Base-by-base conservation (phyloP, 2,113 vertebrate genomes). In the Atherinomorus stipes region DNA sequence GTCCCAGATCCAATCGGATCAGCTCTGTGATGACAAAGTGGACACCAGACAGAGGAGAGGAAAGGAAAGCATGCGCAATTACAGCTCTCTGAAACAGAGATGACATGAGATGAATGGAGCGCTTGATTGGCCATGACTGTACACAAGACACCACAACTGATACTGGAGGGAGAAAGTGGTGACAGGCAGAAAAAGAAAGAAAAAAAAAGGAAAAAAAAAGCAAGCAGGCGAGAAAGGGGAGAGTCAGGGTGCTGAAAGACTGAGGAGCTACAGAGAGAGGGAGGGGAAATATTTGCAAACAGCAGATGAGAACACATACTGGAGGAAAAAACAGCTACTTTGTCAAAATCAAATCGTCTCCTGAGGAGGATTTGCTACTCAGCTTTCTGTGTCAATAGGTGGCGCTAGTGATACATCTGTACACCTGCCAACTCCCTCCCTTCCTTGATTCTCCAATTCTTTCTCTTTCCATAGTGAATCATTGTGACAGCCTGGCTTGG, bases 391-490 rank as follows among this genome's bases (percentile, higher is more conserved):
- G 62, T 91, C 93, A 89, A 90, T 91, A 91, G 93, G 92, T 90
- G 92, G 90, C 90, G 90, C 92, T 92, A 88, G 89, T 34, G 81
- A 89, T 81, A 83, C 91, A 89, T 90, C 85, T 88, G 85, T 69
- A 87, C 74, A 64, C 64, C 74, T 82, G 79, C 83, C 74, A 85
- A 66, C 64, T 65, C 66, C 37, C 53, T 63, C 73, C 50, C 49
- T 73, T 50, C 38, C 50, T 59, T 21, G 26, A 13, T 50, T 31
- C 64, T 42, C 31, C 56, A 44, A 59, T 31, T 57, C 60, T 68
- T 61, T 40, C 28, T 38, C 59, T 40, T 50, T 79, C 70, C 68
- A 76, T 45, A 83, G 76, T 85, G 86, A 88, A 83, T 87, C 84
- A 76, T 63, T 66, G 74, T 82, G 85, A 83, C 85, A 85, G 71